Base-by-base conservation (phyloP, 2,113 vertebrate genomes). In the Pongo abelii region DNA sequence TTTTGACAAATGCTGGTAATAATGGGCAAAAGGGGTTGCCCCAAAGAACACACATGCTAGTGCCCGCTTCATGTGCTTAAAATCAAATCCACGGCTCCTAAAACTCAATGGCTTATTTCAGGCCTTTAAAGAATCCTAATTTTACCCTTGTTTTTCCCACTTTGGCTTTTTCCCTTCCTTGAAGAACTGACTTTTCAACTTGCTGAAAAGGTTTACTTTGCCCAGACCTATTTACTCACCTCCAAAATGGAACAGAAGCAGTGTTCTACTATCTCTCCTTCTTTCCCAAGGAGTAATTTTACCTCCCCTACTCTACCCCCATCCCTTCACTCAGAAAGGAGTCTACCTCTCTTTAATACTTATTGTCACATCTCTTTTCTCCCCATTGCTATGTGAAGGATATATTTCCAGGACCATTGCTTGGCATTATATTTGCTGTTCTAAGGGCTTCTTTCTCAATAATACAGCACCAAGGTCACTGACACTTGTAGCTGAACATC, bases 101-200 rank as follows among this genome's bases (percentile, higher is more conserved):
- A 96, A 94, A 93, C 7, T 67, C 38, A 87, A 14, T 75, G 30
- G 20, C 17, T 91, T 40, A 67, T 84, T 77, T 86, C 32, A 90
- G 61, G 40, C 13, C 46, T 25, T 40, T n/a, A 80, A 74, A 96
- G 30, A 77, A 90, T 6, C 32, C 8, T 23, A 75, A 20, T 20
- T 32, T 75, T 88, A 69, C 50, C 38, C 40, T 86, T 61, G 16
- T 96, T 52, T 95, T 46, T 87, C 22, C 27, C 32, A 89, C 10
- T 75, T 48, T 2, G 1, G 12, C 14, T 95, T 95, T 81, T 84
- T 75, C 46, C 70, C 70, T 90, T 87, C 40, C 48, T 92, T 84
- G n/a, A 94, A 92, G 61, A 91, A 61, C 11, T 23, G n/a, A 83
- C 52, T 78, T 89, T 92, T 81, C 55, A 89, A 78, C 61, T 91